A percentile compares a stretch with the other conserved stretches of the same genome.
Conservation (phyloP, 2,113 vertebrate species). For the Leucoraja erinaceus region DNA sequence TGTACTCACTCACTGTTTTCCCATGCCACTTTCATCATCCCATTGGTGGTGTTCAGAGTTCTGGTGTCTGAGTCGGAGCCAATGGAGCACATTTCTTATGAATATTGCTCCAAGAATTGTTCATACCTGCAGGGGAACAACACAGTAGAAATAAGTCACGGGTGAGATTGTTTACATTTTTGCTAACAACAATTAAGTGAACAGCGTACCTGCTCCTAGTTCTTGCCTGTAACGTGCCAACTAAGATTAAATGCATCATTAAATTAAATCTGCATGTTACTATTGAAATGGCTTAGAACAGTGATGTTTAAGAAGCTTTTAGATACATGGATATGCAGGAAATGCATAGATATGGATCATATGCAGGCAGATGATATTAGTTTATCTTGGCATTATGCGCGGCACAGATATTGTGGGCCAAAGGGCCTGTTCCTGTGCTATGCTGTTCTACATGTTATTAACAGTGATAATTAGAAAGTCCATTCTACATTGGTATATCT, state of each 20-base stretch:
- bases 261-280: background rate
- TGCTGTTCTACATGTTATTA: no score
- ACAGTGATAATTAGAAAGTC: background rate
- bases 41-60: slow-evolving; percentile 63
- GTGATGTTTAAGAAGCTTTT: no score
- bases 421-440: no score
- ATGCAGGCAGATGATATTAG: no score
- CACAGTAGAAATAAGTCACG: slow-evolving; percentile 34
- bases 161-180: background rate
- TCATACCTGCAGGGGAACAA: slow-evolving; percentile 59
- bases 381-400: no score
- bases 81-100: slow-evolving; percentile 69
- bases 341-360: no score
- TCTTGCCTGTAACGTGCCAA: background rate
- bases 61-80: slow-evolving; percentile 82
- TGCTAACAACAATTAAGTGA: no score
- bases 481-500: background rate
- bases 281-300: background rate
- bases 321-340: no score
- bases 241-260: background rate
- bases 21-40: slow-evolving; percentile 35
- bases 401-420: no score
- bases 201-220: background rate
- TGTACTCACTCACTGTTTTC: background rate
- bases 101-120: slow-evolving; percentile 49